Conservation (phyloP, 2,797 vertebrate genomes). For the Megalops cyprinoides region DNA sequence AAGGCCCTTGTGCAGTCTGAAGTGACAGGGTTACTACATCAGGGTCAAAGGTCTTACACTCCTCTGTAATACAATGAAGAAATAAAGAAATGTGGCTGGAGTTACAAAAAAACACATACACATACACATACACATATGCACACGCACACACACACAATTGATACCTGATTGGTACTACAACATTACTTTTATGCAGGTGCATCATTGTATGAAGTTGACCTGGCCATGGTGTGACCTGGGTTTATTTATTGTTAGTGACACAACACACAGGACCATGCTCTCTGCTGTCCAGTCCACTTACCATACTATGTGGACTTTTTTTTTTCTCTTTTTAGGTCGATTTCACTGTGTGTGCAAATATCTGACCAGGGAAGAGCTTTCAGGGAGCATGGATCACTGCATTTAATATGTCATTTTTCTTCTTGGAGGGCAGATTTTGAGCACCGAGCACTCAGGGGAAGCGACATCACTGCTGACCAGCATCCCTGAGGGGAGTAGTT, state of each 20-base stretch:
- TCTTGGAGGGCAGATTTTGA: background rate
- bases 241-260: background rate
- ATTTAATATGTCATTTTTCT: background rate
- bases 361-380: background rate
- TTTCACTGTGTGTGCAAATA: background rate
- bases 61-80: background rate
- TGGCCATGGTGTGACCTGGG: background rate
- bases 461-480: conserved; percentile 47
- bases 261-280: background rate
- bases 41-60: background rate
- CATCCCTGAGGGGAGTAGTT: background rate
- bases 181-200: background rate
- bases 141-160: no score
- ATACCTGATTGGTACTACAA: background rate
- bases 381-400: background rate
- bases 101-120: background rate
- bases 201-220: background rate
- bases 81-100: background rate
- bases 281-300: background rate
- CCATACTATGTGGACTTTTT: background rate
- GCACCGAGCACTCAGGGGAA: conserved; percentile 46
- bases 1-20: background rate
- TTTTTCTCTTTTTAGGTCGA: conserved; percentile 4
- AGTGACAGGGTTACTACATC: background rate
- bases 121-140: no score